Evolutionary conservation across 2,797 vertebrate genomes (phyloP).

Genomic region (Gymnocypris eckloni): DNA sequence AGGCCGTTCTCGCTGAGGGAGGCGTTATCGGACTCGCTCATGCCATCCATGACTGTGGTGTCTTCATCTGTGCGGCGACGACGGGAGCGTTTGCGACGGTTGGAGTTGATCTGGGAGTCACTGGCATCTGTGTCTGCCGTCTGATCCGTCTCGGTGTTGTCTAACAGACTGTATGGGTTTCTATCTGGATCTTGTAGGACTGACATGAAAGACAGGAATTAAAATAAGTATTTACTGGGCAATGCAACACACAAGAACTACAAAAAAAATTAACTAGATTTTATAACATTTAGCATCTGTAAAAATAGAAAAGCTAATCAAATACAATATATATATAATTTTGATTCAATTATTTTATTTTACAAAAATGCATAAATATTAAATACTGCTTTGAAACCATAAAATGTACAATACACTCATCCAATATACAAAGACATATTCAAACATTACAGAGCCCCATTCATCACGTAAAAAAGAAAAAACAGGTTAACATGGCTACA

Average conservation of each 20-base stretch:
- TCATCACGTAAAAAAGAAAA: background rate
- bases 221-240: background rate
- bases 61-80: conserved; percentile 97
- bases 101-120: conserved; percentile 90
- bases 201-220: conserved; percentile 43
- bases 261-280: background rate
- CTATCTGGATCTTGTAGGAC: conserved; percentile 89
- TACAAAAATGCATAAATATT: background rate
- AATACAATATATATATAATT: background rate
- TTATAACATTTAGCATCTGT: background rate
- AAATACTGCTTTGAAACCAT: too few relatives aligned
- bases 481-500: background rate
- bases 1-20: conserved; percentile 96
- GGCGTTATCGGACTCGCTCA: conserved; percentile 96
- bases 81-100: conserved; percentile 91
- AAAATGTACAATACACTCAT: too few relatives aligned
- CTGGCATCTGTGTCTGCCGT: conserved; percentile 96
- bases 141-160: conserved; percentile 97
- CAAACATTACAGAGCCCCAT: background rate
- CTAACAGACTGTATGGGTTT: conserved; percentile 88
- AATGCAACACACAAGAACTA: background rate
- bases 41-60: conserved; percentile 91
- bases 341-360: background rate
- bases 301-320: background rate
- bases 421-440: too few relatives aligned